phyloP scores from a whole-genome alignment of 2,113 vertebrate genomes.

The Barnardius zonarius region DNA sequence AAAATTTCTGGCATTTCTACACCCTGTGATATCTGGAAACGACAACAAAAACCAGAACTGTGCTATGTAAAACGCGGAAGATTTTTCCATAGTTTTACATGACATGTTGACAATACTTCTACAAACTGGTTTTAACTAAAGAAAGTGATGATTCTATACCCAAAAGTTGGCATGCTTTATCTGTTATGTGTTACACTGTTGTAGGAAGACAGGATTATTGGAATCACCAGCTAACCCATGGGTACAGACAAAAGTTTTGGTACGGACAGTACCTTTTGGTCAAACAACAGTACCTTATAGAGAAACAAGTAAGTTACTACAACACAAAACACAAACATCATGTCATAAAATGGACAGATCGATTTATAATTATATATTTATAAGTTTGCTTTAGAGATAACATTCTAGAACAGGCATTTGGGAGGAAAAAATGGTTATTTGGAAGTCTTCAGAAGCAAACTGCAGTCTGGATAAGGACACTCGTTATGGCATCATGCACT shows the following conservation, averaged over 20 bases:
- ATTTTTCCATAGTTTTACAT: background rate
- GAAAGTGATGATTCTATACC: background rate
- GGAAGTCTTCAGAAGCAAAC: background rate
- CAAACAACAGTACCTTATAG: background rate
- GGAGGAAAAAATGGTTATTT: background rate
- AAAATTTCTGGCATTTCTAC: constrained; percentile 56
- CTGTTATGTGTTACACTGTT: no score
- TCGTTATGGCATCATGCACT: background rate
- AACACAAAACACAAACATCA: background rate
- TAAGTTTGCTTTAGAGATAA: background rate
- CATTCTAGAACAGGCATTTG: background rate
- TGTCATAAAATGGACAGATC: background rate
- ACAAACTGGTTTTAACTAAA: background rate
- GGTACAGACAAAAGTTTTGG: background rate
- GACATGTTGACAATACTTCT: background rate
- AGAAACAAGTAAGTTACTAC: background rate
- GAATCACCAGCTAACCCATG: background rate
- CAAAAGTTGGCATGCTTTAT: background rate
- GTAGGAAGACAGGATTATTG: background rate
- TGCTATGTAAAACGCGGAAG: background rate
- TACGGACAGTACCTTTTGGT: background rate
- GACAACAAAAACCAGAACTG: background rate
- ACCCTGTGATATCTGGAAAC: background rate
- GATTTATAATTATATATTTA: background rate
- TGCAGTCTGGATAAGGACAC: background rate